These are phyloP conservation scores for Plotosus lineatus DNA, from an alignment of 2,113 vertebrate genomes.

Conservation along the genomic window DNA sequence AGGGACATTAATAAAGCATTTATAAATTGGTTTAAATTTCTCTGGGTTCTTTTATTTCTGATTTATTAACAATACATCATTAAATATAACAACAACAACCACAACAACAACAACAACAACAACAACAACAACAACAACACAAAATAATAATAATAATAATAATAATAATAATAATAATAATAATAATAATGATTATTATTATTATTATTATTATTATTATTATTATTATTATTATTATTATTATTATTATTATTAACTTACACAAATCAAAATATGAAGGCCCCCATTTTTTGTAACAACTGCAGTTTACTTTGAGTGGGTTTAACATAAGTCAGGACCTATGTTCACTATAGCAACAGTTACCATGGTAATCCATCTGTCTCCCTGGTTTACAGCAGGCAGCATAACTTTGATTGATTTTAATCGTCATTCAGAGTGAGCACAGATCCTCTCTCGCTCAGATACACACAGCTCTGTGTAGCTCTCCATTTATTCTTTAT, in stretches of 20 bases:
- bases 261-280: not conserved
- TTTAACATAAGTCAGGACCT: slow-evolving; percentile 27
- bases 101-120: too few relatives aligned
- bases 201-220: too few relatives aligned
- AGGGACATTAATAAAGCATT: slow-evolving; percentile 73
- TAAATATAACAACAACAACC: too few relatives aligned
- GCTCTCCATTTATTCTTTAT: too few relatives aligned
- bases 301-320: slow-evolving; percentile 17
- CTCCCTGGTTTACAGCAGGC: slow-evolving; percentile 32
- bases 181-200: too few relatives aligned
- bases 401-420: not conserved
- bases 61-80: not conserved
- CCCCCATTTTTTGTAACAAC: not conserved
- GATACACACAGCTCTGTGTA: too few relatives aligned
- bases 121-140: too few relatives aligned
- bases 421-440: not conserved
- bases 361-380: slow-evolving; percentile 41
- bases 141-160: too few relatives aligned
- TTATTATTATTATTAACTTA: too few relatives aligned
- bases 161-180: too few relatives aligned
- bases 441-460: not conserved
- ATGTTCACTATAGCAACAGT: slow-evolving; percentile 46
- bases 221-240: too few relatives aligned
- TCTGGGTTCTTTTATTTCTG: not conserved
- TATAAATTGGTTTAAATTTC: slow-evolving; percentile 54